Evolutionary conservation across 2,888 invertebrate species (phyloP).

Genomic region (Sarcophaga carnaria): DNA sequence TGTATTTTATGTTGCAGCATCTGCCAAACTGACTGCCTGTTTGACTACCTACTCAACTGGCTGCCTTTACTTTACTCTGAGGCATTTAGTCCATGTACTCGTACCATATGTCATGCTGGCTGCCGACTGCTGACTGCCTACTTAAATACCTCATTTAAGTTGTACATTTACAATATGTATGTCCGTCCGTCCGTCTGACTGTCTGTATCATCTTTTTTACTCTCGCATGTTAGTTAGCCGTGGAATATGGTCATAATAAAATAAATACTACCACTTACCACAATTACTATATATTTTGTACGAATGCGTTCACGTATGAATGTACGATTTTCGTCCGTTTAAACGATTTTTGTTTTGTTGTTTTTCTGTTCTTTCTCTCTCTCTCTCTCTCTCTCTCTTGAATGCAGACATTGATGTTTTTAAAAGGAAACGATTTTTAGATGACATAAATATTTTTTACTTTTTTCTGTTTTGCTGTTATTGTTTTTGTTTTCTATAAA

Average conservation of each 20-base stretch:
- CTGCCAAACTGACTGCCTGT: conserved; percentile 3
- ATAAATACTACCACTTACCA: conserved; percentile 65
- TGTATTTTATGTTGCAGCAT: conserved; percentile 39
- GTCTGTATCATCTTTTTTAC: conserved; percentile 4
- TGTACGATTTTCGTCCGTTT: neutral
- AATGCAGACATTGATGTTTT: conserved; percentile 54
- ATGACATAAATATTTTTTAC: conserved; percentile 78
- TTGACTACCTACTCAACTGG: conserved; percentile 23
- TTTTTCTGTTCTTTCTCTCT: neutral
- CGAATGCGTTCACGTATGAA: conserved; percentile 61
- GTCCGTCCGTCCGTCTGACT: neutral
- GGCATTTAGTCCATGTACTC: neutral
- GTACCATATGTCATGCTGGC: neutral
- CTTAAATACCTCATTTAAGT: conserved; percentile 56
- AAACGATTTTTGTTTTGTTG: conserved; percentile 15
- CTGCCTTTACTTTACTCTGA: conserved; percentile 18
- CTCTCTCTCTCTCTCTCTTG: neutral
- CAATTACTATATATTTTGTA: conserved; percentile 37
- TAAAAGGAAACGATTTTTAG: conserved; percentile 62
- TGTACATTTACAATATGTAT: conserved; percentile 7
- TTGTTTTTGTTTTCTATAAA: conserved; percentile 2
- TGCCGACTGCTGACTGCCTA: conserved; percentile 26
- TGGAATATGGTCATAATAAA: conserved; percentile 68
- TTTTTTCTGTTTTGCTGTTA: conserved; percentile 8
- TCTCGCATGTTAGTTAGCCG: conserved; percentile 39